Evolutionary conservation across 2,888 invertebrate genomes (phyloP).

Genomic region (Tethea ocularis): DNA sequence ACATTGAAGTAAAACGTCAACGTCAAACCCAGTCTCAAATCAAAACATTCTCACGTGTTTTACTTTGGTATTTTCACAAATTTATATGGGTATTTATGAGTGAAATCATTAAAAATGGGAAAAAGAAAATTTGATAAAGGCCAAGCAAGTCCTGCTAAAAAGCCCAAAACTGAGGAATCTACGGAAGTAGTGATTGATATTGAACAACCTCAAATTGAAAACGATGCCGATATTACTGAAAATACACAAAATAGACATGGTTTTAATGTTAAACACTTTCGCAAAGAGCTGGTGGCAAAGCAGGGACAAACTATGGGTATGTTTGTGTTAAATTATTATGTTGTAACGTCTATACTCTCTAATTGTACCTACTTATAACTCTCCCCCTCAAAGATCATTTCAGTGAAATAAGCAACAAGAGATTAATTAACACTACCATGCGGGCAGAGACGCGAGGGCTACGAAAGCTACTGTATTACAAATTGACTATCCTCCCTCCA

Average conservation of each 20-base stretch:
- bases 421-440: too few species aligned
- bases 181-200: constrained; percentile 28
- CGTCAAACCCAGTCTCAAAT: constrained; percentile 10
- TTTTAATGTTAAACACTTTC: constrained; percentile 85
- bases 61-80: constrained; percentile 7
- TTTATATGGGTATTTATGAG: constrained; percentile 6
- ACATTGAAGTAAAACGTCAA: too few species aligned
- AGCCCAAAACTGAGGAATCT: constrained; percentile 39
- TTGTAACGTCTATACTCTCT: too few species aligned
- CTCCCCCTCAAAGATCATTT: too few species aligned
- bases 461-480: too few species aligned
- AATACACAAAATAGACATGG: constrained; percentile 41
- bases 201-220: constrained; percentile 57
- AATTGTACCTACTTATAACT: too few species aligned
- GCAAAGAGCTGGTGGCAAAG: constrained; percentile 79
- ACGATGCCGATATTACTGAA: constrained; percentile 26
- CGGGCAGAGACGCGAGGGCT: too few species aligned
- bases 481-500: too few species aligned
- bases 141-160: constrained; percentile 44
- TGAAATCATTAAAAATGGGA: constrained; percentile 52
- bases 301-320: constrained; percentile 84
- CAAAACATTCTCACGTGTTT: constrained; percentile 54
- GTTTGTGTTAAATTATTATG: constrained; percentile 21
- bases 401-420: too few species aligned
- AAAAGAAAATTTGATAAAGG: constrained; percentile 66